Conservation (phyloP, 1,140 invertebrate genomes). For the Drosophila paulistorum region DNA sequence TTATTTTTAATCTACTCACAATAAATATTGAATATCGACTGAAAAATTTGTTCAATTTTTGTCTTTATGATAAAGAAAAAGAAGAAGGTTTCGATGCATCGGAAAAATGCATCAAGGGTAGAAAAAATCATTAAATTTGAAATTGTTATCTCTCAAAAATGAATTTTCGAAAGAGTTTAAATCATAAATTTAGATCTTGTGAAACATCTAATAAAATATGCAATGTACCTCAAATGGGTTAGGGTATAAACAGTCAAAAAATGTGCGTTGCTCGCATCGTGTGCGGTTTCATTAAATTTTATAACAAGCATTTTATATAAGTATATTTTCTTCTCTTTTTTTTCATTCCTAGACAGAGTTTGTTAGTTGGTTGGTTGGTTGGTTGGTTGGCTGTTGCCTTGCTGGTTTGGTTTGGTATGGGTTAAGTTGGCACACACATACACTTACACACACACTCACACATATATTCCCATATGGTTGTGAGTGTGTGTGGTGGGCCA, state of each 20-base stretch:
- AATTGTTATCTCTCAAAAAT: too few species aligned
- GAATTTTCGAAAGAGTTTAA: too few species aligned
- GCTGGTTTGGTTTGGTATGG: slow-evolving; percentile 49
- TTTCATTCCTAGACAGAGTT: slow-evolving; percentile 47
- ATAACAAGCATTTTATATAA: slow-evolving; percentile 71
- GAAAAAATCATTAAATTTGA: too few species aligned
- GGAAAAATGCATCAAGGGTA: too few species aligned
- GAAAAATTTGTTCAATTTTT: too few species aligned
- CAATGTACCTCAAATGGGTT: background rate
- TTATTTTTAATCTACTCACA: too few species aligned
- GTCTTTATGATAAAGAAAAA: too few species aligned
- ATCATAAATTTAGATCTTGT: too few species aligned
- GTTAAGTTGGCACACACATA: slow-evolving; percentile 23
- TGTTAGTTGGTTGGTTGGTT: slow-evolving; percentile 43
- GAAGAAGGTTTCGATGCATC: too few species aligned
- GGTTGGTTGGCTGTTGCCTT: slow-evolving; percentile 35
- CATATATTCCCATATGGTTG: slow-evolving; percentile 17
- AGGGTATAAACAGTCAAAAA: slow-evolving; percentile 31
- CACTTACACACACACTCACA: background rate
- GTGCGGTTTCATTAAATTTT: slow-evolving; percentile 77
- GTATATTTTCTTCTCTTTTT: slow-evolving; percentile 35
- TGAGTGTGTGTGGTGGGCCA: slow-evolving; percentile 37
- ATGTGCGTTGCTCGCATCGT: slow-evolving; percentile 50
- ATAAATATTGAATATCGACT: too few species aligned
- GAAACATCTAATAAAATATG: background rate